Percentiles rank a stretch among this genome's conserved stretches.
Evolutionary conservation across 1,140 invertebrate genomes (phyloP).

Genomic region (Saccostrea cuccullata): DNA sequence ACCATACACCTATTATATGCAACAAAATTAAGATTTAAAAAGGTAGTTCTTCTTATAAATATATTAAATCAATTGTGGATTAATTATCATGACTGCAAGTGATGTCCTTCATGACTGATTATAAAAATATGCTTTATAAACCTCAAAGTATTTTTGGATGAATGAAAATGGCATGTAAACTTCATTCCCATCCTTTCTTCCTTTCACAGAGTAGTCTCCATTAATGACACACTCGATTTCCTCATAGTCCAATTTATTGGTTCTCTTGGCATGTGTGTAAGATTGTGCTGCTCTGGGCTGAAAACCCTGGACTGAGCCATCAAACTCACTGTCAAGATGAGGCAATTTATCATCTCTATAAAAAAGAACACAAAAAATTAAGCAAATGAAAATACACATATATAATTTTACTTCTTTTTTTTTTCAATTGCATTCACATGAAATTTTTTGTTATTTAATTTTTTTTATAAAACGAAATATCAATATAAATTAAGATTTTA

Average conservation of each 20-base stretch:
- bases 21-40: not conserved
- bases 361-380: not conserved
- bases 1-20: conserved; percentile 70
- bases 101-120: not conserved
- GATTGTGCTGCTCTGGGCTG: conserved; percentile 49
- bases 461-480: too few relatives aligned
- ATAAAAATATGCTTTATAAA: conserved; percentile 74
- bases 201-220: conserved; percentile 90
- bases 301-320: conserved; percentile 37
- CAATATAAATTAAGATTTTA: too few relatives aligned
- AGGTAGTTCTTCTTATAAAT: not conserved
- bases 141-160: conserved; percentile 96
- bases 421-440: too few relatives aligned
- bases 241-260: conserved; percentile 78
- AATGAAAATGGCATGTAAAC: conserved; percentile 96
- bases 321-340: conserved; percentile 34
- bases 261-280: not conserved
- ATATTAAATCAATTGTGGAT: not conserved
- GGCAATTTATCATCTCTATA: conserved; percentile 44
- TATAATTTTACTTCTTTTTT: too few relatives aligned
- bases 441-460: too few relatives aligned
- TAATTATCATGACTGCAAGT: not conserved
- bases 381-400: too few relatives aligned
- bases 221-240: conserved; percentile 95
- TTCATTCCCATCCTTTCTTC: conserved; percentile 90